Percentiles rank a stretch among this genome's conserved stretches.
These are phyloP conservation scores for Pollimyrus isidori DNA, from an alignment of 2,113 vertebrate species.

Conservation along the genomic window DNA sequence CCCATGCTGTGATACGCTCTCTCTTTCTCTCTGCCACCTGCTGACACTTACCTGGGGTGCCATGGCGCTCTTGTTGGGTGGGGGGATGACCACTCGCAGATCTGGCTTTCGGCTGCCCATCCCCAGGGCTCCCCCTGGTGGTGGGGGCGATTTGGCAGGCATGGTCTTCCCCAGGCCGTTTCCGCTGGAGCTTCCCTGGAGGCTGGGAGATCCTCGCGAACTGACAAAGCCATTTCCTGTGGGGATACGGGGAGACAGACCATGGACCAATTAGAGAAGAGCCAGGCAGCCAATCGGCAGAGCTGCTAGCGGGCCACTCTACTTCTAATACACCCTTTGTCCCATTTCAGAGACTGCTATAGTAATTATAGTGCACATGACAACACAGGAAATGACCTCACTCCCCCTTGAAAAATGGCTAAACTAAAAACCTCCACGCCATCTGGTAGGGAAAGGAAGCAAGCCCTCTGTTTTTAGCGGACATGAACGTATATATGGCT, in stretches of 20 bases:
- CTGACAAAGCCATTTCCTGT: conserved; percentile 93
- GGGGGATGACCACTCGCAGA: conserved; percentile 93
- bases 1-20: not conserved
- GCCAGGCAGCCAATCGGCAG: not conserved
- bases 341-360: not conserved
- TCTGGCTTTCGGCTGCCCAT: conserved; percentile 92
- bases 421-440: not conserved
- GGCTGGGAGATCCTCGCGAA: conserved; percentile 83
- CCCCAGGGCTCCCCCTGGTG: conserved; percentile 79
- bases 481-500: not conserved
- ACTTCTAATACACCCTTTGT: not conserved
- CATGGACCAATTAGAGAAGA: conserved; percentile 37
- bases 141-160: conserved; percentile 92
- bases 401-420: not conserved
- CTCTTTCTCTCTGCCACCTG: not conserved
- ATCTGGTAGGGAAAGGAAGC: not conserved
- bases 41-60: conserved; percentile 81
- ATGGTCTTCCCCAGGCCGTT: conserved; percentile 90
- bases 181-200: conserved; percentile 74
- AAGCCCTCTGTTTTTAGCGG: not conserved
- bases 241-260: conserved; percentile 48
- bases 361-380: not conserved
- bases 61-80: conserved; percentile 97
- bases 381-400: not conserved
- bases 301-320: not conserved